Percentiles rank a stretch among this genome's conserved stretches.
Conservation (phyloP, 2,797 vertebrate genomes). For the Fistularia commersonii region DNA sequence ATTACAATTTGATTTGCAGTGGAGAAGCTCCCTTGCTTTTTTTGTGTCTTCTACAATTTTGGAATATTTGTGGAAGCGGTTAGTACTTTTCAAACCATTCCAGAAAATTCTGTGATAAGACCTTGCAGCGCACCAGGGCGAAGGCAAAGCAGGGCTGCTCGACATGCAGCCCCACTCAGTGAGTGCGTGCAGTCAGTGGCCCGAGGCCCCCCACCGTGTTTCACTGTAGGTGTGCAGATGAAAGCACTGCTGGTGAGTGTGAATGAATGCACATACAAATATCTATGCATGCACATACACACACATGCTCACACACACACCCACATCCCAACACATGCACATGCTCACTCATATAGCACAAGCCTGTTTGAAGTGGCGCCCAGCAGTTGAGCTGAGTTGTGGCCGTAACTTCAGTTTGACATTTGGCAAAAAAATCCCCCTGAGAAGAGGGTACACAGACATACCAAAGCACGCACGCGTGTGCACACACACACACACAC, state of each 20-base stretch:
- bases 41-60: no score
- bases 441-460: constrained; percentile 18
- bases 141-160: constrained; percentile 30
- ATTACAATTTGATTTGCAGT: no score
- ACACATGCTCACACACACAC: constrained; percentile 17
- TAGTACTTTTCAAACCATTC: constrained; percentile 9
- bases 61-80: neutral
- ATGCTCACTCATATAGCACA: constrained; percentile 7
- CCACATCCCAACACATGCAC: constrained; percentile 14
- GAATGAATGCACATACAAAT: constrained; percentile 18
- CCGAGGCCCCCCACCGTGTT: constrained; percentile 34
- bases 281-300: neutral
- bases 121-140: constrained; percentile 13
- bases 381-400: constrained; percentile 50
- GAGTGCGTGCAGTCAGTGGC: constrained; percentile 25
- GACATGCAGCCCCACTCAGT: constrained; percentile 36
- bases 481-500: no score
- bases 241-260: constrained; percentile 51
- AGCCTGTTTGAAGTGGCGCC: constrained; percentile 54
- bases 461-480: no score
- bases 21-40: no score
- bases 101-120: constrained; percentile 20
- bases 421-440: constrained; percentile 42
- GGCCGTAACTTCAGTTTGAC: constrained; percentile 60
- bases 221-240: constrained; percentile 65